phyloP scores from a whole-genome alignment of 1,140 invertebrate genomes.

The Amphibalanus amphitrite region DNA sequence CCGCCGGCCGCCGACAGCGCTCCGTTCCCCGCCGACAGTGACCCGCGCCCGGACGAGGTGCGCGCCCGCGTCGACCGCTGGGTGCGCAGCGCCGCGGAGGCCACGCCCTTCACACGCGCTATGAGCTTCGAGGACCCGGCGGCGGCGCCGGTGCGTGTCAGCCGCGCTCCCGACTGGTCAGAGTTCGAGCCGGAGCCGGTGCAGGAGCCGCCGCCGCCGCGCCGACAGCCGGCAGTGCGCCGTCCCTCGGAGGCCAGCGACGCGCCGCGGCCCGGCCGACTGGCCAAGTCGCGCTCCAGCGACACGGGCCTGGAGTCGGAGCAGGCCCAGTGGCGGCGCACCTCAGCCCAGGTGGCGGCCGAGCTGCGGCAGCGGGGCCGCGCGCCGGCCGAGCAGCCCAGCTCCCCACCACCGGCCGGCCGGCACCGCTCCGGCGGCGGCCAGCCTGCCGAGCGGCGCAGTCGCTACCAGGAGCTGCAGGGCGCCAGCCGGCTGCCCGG shows the following conservation, averaged over 20 bases:
- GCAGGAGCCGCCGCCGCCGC: not conserved
- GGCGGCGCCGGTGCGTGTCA: too few species aligned
- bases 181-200: slow-evolving; percentile 31
- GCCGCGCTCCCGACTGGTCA: not conserved
- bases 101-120: not conserved
- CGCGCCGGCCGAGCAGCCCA: slow-evolving; percentile 38
- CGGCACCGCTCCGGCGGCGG: slow-evolving; percentile 26
- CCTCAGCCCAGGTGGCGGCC: slow-evolving; percentile 24
- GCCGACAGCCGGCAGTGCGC: slow-evolving; percentile 45
- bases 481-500: not conserved
- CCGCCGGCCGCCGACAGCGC: not conserved
- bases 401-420: slow-evolving; percentile 57
- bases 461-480: slow-evolving; percentile 54
- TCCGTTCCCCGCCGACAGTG: not conserved
- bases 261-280: slow-evolving; percentile 50
- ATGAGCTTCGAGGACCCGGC: not conserved
- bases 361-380: slow-evolving; percentile 42
- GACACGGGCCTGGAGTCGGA: slow-evolving; percentile 28
- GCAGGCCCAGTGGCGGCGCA: slow-evolving; percentile 16
- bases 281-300: not conserved
- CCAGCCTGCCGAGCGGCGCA: slow-evolving; percentile 55
- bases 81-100: not conserved
- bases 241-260: slow-evolving; percentile 77
- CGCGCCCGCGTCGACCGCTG: not conserved
- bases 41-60: not conserved